Evolutionary conservation across 2,797 vertebrate species (phyloP).

Genomic region (Remorina albescens): DNA sequence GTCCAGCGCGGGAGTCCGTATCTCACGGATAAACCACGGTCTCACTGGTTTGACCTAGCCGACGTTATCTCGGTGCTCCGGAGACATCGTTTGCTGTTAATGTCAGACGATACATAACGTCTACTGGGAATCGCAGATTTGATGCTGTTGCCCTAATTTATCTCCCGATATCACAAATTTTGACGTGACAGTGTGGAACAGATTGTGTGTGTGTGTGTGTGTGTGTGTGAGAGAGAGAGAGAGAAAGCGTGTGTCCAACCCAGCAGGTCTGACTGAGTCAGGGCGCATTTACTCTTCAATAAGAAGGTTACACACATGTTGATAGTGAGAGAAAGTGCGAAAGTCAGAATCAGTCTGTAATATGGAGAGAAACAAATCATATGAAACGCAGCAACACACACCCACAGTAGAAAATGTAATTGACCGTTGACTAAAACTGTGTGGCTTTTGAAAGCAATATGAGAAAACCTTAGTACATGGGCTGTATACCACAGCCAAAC

Average conservation of each 20-base stretch:
- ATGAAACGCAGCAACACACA: not conserved
- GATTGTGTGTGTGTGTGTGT: constrained; percentile 54
- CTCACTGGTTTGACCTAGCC: not conserved
- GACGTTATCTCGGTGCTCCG: constrained; percentile 10
- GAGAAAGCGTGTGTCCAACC: no score
- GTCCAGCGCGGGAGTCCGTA: not conserved
- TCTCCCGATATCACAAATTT: constrained; percentile 35
- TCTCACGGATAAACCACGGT: not conserved
- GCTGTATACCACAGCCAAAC: not conserved
- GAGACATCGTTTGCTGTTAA: constrained; percentile 24
- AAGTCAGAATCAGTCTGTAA: constrained; percentile 15
- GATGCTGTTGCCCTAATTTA: constrained; percentile 52
- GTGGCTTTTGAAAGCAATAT: not conserved
- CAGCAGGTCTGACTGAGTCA: constrained; percentile 78
- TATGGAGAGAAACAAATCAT: not conserved
- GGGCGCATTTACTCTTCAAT: constrained; percentile 74
- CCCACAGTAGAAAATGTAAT: not conserved
- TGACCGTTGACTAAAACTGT: not conserved
- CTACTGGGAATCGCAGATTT: constrained; percentile 55
- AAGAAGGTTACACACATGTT: constrained; percentile 72
- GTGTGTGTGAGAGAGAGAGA: no score
- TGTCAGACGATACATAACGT: constrained; percentile 57
- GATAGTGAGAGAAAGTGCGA: constrained; percentile 18
- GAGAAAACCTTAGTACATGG: not conserved
- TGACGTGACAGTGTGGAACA: constrained; percentile 54